Percentiles rank a stretch among this genome's conserved stretches.
phyloP scores from a whole-genome alignment of 2,113 vertebrate genomes.

The Neoarius graeffei region DNA sequence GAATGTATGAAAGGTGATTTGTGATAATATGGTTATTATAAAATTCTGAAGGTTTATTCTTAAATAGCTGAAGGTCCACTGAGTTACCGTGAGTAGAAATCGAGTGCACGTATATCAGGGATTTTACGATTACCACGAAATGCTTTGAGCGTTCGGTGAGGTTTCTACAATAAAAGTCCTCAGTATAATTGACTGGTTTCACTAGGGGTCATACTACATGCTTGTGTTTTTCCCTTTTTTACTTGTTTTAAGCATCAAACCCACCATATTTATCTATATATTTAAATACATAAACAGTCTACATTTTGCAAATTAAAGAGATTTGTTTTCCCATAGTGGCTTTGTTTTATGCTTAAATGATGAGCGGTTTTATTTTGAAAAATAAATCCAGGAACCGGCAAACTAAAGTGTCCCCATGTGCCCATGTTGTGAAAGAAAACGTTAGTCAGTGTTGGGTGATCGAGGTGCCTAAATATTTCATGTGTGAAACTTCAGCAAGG shows the following conservation, averaged over 20 bases:
- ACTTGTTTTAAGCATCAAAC: neutral
- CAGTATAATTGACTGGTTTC: neutral
- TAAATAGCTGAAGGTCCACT: no score
- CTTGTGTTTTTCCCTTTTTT: neutral
- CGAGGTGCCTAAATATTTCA: neutral
- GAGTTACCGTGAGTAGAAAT: neutral
- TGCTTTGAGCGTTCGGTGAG: neutral
- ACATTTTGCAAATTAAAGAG: neutral
- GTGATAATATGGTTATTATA: no score
- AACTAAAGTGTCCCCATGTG: slow-evolving; percentile 32
- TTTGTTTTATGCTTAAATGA: neutral
- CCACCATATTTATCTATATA: neutral
- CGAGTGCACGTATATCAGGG: neutral
- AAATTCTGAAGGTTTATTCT: neutral
- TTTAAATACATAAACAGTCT: neutral
- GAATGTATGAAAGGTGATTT: neutral
- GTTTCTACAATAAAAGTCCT: neutral
- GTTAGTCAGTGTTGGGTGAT: neutral
- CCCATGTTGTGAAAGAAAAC: slow-evolving; percentile 31
- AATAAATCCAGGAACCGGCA: slow-evolving; percentile 29
- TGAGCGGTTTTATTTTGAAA: slow-evolving; percentile 43
- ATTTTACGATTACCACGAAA: neutral
- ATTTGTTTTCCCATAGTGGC: neutral
- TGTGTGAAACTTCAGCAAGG: neutral
- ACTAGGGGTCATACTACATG: neutral